Evolutionary conservation across 2,888 invertebrate species (phyloP), one percentile per base, ranked within the genome.

Genomic region (Volucella zonaria): DNA sequence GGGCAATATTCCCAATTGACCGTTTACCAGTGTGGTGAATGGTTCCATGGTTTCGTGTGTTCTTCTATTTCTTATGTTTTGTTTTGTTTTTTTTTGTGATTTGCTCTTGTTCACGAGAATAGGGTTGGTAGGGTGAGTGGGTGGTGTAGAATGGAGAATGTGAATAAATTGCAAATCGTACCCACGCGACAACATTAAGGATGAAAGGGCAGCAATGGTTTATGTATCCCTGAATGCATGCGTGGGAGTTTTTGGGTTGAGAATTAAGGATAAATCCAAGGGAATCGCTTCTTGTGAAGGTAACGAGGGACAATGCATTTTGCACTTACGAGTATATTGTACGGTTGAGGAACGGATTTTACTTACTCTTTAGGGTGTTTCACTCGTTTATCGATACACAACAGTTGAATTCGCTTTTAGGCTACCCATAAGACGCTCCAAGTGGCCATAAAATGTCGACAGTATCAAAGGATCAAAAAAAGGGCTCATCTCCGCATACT

Each of bases 1-100:
- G 82, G 67, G 51, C 82, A 82, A 82, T 77, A 73, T 73, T 77
- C 77, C 78, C 73, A 78, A 82, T 82, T 73, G 82, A 78, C 77
- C 82, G 67, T 82, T 82, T 82, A 62, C 43, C 56, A 73, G 58
- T 61, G 67, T 74, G 18, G 79, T 73, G 67, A 42, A 38, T 73
- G 38, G 58, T 67, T 47, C 56, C 51, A 23, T 66, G 64, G 31
- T 31, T 31, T 31, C 31, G 31, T 31, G 31, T 31, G 31, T 31
- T 31, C 6, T 31, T 31, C 31, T 6, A 31, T 31, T 31, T 6
- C 6, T 38, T 58, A 42, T 15, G 43, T n/a, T n/a, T n/a, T n/a
- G n/a, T n/a, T n/a, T n/a, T n/a, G n/a, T n/a, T 61, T 15, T 64
- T 40, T 40, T 42, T 23, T 31, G 42, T 74, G 49, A 52, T 64